Evolutionary conservation across 2,113 vertebrate genomes (phyloP).

Genomic region (Gadus chalcogrammus): DNA sequence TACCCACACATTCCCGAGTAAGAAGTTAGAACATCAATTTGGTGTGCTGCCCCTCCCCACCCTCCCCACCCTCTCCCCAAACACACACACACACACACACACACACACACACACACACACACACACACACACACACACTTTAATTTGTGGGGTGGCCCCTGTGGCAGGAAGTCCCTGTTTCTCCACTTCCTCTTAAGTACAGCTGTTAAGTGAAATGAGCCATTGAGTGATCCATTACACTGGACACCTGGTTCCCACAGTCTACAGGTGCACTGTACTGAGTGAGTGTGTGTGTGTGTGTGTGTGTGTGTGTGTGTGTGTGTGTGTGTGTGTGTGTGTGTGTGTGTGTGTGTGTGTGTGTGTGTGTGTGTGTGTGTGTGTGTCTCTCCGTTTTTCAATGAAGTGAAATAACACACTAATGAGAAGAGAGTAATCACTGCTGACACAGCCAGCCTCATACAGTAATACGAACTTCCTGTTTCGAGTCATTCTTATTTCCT

Average conservation of each 20-base stretch:
- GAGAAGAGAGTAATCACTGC: conserved; percentile 61
- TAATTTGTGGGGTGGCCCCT: neutral
- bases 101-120: neutral
- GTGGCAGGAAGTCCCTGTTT: conserved; percentile 43
- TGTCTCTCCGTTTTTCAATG: conserved; percentile 29
- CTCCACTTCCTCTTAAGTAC: conserved; percentile 46
- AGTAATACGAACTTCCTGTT: conserved; percentile 64
- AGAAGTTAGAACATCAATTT: neutral
- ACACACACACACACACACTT: neutral
- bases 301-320: neutral
- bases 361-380: neutral
- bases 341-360: conserved; percentile 1
- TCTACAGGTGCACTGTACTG: conserved; percentile 46
- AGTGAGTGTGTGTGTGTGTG: conserved; percentile 2
- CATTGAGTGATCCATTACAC: conserved; percentile 52
- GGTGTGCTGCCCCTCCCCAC: neutral
- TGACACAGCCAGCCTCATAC: conserved; percentile 46
- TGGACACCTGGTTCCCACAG: conserved; percentile 52
- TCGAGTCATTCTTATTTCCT: conserved; percentile 61
- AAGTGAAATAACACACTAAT: conserved; percentile 58
- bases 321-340: neutral
- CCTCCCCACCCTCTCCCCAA: too few species aligned
- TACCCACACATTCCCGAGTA: neutral
- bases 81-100: neutral
- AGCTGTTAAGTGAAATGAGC: conserved; percentile 56